Evolutionary conservation across 53 echinoderm and acorn worm genomes (phyloP).

Genomic region (Actinopyga echinites): DNA sequence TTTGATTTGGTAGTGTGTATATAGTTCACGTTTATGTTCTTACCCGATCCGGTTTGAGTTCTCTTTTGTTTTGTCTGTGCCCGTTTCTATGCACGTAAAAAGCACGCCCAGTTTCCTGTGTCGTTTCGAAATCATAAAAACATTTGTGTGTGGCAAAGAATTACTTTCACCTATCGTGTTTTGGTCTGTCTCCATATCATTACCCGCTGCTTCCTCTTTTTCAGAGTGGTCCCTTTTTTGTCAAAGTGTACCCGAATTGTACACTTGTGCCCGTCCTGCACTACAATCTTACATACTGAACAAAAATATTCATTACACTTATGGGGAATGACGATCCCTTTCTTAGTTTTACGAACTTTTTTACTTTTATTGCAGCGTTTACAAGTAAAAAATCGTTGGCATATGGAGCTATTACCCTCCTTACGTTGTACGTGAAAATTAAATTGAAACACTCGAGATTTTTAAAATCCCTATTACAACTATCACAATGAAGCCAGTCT

Average conservation of each 20-base stretch:
- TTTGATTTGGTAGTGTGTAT: too few species aligned
- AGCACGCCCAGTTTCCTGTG: conserved; percentile 43
- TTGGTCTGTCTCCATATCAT: not conserved
- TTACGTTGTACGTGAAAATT: conserved; percentile 29
- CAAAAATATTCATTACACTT: conserved; percentile 17
- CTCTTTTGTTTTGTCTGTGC: too few species aligned
- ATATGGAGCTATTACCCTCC: not conserved
- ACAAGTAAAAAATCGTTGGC: conserved; percentile 33
- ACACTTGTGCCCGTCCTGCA: conserved; percentile 12
- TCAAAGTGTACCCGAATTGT: conserved; percentile 10
- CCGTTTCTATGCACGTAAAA: too few species aligned
- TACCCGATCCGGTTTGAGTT: too few species aligned
- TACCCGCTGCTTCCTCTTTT: conserved; percentile 6
- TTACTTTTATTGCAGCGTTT: conserved; percentile 43
- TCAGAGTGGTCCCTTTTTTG: not conserved
- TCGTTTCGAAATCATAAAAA: conserved; percentile 39
- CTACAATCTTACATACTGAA: not conserved
- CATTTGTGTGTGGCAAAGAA: not conserved
- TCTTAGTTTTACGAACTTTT: conserved; percentile 37
- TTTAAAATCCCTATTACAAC: conserved; percentile 69
- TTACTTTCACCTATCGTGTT: not conserved
- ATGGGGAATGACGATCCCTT: conserved; percentile 24
- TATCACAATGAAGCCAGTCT: conserved; percentile 21
- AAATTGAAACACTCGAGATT: conserved; percentile 44
- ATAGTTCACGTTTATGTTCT: too few species aligned